Percentiles rank a stretch among this genome's conserved stretches.
Conservation (phyloP, 2,797 vertebrate species). For the Sebastes diploproa region DNA sequence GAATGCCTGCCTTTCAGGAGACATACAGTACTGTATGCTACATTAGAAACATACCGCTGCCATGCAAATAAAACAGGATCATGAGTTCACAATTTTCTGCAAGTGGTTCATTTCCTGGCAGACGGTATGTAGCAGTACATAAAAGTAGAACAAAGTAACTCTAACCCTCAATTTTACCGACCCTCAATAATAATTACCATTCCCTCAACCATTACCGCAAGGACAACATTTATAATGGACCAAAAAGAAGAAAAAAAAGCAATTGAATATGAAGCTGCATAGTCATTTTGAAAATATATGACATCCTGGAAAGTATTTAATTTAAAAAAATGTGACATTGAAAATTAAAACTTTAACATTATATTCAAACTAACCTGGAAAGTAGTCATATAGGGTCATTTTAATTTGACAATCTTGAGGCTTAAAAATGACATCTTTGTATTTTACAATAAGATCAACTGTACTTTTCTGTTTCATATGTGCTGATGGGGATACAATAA, state of each 20-base stretch:
- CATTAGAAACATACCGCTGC: not conserved
- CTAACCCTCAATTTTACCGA: slow-evolving; percentile 45
- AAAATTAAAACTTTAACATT: not conserved
- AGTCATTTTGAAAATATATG: slow-evolving; percentile 48
- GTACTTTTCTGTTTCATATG: slow-evolving; percentile 11
- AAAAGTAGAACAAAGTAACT: slow-evolving; percentile 47
- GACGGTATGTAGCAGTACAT: slow-evolving; percentile 16
- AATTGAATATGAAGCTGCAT: not conserved
- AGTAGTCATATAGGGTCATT: not conserved
- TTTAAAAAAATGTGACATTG: slow-evolving; percentile 9
- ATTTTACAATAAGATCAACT: not conserved
- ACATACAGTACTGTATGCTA: too few species aligned
- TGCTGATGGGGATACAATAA: slow-evolving; percentile 35
- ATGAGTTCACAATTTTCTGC: slow-evolving; percentile 33
- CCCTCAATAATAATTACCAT: slow-evolving; percentile 40
- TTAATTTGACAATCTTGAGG: not conserved
- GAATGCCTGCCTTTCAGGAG: not conserved
- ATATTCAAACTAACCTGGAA: slow-evolving; percentile 28
- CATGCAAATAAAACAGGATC: slow-evolving; percentile 22
- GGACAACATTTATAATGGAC: not conserved
- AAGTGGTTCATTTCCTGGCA: slow-evolving; percentile 58
- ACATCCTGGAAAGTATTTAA: slow-evolving; percentile 40
- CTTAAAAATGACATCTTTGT: not conserved
- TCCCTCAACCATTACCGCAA: slow-evolving; percentile 38
- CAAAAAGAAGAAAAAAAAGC: not conserved